A percentile compares a stretch with the other conserved stretches of the same genome.
These are phyloP conservation scores for Argyrosomus japonicus DNA, from an alignment of 2,113 vertebrate genomes.

Conservation along the genomic window DNA sequence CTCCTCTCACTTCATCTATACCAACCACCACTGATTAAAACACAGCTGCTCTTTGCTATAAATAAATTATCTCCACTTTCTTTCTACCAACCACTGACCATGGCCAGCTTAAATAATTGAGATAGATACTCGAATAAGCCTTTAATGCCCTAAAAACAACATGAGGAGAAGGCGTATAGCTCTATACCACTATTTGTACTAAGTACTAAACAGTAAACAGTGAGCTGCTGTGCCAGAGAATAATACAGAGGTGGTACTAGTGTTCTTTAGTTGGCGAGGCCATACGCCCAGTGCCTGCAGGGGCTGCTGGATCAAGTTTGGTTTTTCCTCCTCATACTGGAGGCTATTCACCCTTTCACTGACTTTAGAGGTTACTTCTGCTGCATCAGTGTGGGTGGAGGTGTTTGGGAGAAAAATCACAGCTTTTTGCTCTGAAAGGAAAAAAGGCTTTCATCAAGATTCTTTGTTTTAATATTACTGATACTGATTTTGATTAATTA, in stretches of 20 bases:
- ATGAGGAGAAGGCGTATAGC: background rate
- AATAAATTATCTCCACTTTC: slow-evolving; percentile 47
- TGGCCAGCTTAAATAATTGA: slow-evolving; percentile 63
- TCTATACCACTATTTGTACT: slow-evolving; percentile 3
- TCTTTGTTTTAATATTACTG: background rate
- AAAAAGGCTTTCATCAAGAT: slow-evolving; percentile 1
- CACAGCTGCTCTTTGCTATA: slow-evolving; percentile 33
- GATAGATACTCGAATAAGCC: slow-evolving; percentile 41
- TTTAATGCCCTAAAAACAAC: slow-evolving; percentile 48
- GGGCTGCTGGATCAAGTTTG: slow-evolving; percentile 67
- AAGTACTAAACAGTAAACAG: slow-evolving; percentile 44
- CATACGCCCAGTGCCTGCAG: slow-evolving; percentile 44
- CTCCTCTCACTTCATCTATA: slow-evolving; percentile 12
- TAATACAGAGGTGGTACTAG: slow-evolving; percentile 27
- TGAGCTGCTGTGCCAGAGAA: slow-evolving; percentile 21
- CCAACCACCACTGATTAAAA: slow-evolving; percentile 40
- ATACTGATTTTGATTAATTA: background rate
- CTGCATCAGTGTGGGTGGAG: slow-evolving; percentile 53
- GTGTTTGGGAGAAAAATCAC: slow-evolving; percentile 39
- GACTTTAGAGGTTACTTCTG: slow-evolving; percentile 67
- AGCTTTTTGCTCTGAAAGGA: background rate
- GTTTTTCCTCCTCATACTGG: slow-evolving; percentile 65
- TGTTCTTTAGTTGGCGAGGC: slow-evolving; percentile 45
- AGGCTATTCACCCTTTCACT: slow-evolving; percentile 73
- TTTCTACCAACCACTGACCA: slow-evolving; percentile 34